phyloP scores from a whole-genome alignment of 53 echinoderm and acorn worm species.

The Paelopatides confundens region DNA sequence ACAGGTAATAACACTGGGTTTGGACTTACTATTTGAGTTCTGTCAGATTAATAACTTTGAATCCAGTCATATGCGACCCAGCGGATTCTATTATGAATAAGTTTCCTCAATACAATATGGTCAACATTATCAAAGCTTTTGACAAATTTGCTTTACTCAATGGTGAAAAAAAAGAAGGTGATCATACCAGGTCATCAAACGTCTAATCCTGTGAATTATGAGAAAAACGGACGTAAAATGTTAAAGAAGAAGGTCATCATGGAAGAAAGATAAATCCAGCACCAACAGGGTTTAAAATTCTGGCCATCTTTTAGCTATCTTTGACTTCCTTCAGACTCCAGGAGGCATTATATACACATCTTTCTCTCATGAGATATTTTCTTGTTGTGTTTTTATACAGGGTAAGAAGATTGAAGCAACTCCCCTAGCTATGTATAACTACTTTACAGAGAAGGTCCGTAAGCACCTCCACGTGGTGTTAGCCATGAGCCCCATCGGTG shows the following conservation, averaged over 20 bases:
- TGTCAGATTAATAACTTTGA: too few relatives aligned
- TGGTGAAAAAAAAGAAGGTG: too few relatives aligned
- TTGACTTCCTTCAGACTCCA: not conserved
- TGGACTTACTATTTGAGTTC: too few relatives aligned
- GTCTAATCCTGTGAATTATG: too few relatives aligned
- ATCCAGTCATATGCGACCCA: too few relatives aligned
- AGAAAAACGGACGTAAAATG: not conserved
- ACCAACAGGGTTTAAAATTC: too few relatives aligned
- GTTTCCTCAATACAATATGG: too few relatives aligned
- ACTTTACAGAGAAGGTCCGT: slow-evolving; percentile 92
- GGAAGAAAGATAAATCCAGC: not conserved
- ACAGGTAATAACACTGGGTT: too few relatives aligned
- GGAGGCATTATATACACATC: not conserved
- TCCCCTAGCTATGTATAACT: slow-evolving; percentile 91
- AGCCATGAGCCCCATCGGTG: slow-evolving; percentile 94
- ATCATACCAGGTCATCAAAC: too few relatives aligned
- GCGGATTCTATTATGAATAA: too few relatives aligned
- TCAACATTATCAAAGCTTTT: too few relatives aligned
- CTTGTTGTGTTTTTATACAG: not conserved
- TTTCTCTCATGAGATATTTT: not conserved
- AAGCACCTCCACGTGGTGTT: slow-evolving; percentile 92
- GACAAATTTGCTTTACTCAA: too few relatives aligned
- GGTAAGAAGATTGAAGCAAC: slow-evolving; percentile 98
- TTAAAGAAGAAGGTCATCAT: not conserved
- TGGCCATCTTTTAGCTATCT: not conserved